phyloP scores from a whole-genome alignment of 2,113 vertebrate species.

The Cyanoderma ruficeps region DNA sequence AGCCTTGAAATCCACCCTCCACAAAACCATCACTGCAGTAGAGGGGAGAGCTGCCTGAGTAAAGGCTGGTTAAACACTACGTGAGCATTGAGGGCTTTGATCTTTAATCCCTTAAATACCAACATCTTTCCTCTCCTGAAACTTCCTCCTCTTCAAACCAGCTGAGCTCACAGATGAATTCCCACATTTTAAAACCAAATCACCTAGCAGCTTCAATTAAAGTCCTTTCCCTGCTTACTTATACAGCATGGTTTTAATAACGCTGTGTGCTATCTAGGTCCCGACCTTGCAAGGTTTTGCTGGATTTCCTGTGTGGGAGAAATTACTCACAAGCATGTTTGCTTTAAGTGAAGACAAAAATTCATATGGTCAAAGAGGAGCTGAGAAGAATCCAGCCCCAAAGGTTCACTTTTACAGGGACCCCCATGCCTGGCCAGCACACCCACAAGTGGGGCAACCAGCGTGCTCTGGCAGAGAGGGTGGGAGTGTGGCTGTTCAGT shows the following conservation, averaged over 20 bases:
- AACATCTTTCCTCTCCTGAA: background rate
- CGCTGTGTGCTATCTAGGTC: background rate
- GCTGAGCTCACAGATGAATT: background rate
- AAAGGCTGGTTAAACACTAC: background rate
- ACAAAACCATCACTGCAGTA: background rate
- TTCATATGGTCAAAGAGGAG: background rate
- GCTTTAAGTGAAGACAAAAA: background rate
- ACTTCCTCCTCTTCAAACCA: background rate
- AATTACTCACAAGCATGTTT: background rate
- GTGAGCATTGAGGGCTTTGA: background rate
- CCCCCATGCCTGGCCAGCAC: background rate
- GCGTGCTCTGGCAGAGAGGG: fast-evolving
- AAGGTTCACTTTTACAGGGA: background rate
- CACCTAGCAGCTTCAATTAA: background rate
- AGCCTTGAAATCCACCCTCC: background rate
- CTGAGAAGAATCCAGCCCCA: background rate
- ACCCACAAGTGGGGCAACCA: fast-evolving
- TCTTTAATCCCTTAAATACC: slow-evolving; percentile 34
- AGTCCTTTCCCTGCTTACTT: background rate
- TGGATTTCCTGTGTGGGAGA: background rate
- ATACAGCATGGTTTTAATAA: background rate
- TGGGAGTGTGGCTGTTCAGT: background rate
- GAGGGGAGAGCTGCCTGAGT: background rate
- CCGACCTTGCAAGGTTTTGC: background rate
- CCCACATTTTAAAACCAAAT: background rate